These are phyloP conservation scores for Brachyhypopomus gauderio DNA, from an alignment of 2,113 vertebrate genomes.

Conservation along the genomic window DNA sequence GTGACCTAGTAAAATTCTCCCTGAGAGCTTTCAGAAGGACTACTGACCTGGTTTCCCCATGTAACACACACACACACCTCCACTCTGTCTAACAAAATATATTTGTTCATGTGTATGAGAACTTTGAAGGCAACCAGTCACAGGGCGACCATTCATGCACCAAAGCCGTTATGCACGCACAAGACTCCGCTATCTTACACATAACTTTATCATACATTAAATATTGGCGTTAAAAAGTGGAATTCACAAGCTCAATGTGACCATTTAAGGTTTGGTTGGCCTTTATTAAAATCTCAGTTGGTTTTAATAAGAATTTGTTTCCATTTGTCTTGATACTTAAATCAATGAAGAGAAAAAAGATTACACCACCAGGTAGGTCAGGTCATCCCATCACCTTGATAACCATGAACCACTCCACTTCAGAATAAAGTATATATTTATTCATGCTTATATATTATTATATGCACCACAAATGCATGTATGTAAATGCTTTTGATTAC, in stretches of 20 bases:
- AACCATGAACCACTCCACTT: slow-evolving; percentile 31
- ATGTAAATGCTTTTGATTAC: slow-evolving; percentile 48
- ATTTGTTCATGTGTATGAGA: no score
- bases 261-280: no score
- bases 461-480: slow-evolving; percentile 59
- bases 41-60: not conserved
- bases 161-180: slow-evolving; percentile 39
- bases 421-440: slow-evolving; percentile 65
- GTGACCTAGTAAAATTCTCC: not conserved
- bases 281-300: no score
- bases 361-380: not conserved
- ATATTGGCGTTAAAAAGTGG: no score
- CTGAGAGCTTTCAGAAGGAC: slow-evolving; percentile 1
- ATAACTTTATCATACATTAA: not conserved
- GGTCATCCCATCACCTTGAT: not conserved
- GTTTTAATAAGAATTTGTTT: no score
- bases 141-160: not conserved
- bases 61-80: slow-evolving; percentile 22
- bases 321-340: no score
- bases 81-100: not conserved
- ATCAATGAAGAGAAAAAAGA: no score
- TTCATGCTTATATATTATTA: slow-evolving; percentile 65
- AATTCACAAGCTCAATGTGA: not conserved
- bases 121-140: no score
- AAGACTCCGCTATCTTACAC: not conserved